These are phyloP conservation scores for Oostethus manadensis DNA, from an alignment of 2,113 vertebrate species.

Conservation along the genomic window DNA sequence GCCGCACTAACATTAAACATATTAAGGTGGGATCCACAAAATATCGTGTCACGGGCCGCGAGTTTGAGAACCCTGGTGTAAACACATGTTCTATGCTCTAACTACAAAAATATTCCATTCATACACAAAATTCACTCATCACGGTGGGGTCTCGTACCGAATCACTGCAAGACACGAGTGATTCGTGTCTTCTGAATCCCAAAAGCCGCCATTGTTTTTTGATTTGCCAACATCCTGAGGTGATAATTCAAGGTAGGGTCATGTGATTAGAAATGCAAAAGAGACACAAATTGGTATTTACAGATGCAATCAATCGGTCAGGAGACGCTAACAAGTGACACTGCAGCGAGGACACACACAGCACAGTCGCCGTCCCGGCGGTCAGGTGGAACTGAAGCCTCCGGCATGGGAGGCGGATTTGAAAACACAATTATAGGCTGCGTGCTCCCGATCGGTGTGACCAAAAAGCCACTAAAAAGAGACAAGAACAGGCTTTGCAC, in stretches of 20 bases:
- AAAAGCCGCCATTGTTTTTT: slow-evolving; percentile 6
- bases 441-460: slow-evolving; percentile 35
- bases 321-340: slow-evolving; percentile 13
- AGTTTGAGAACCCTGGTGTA: too few relatives aligned
- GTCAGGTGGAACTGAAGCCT: slow-evolving; percentile 17
- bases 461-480: slow-evolving; percentile 13
- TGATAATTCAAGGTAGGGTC: neutral
- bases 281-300: slow-evolving; percentile 5
- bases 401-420: slow-evolving; percentile 21
- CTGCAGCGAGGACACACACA: slow-evolving; percentile 1
- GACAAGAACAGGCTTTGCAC: neutral
- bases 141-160: too few relatives aligned
- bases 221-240: slow-evolving; percentile 18
- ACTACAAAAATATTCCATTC: too few relatives aligned
- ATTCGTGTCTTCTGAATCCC: slow-evolving; percentile 7
- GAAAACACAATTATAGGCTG: slow-evolving; percentile 30
- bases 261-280: slow-evolving; percentile 20
- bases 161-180: too few relatives aligned
- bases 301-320: slow-evolving; percentile 29
- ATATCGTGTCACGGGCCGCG: too few relatives aligned
- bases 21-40: too few relatives aligned
- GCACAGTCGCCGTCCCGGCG: slow-evolving; percentile 9
- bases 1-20: too few relatives aligned
- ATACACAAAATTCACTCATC: too few relatives aligned
- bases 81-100: too few relatives aligned